Base-by-base conservation (phyloP, 2,888 invertebrate genomes). In the Tineola bisselliella region DNA sequence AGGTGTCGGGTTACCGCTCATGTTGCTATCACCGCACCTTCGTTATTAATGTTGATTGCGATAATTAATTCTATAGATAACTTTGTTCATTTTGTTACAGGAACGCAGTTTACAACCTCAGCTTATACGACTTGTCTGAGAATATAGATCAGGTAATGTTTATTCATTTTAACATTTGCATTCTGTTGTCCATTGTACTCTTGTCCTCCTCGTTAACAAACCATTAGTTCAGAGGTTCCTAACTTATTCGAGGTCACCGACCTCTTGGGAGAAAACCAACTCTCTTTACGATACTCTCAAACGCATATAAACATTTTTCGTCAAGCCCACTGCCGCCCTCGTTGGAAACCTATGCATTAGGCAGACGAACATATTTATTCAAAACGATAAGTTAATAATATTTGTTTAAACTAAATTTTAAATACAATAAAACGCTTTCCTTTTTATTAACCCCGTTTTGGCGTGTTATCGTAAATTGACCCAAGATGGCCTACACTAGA, bases 101-200 rank as follows among this genome's bases (percentile, higher is more conserved):
- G 82, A 96, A 97, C 84, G 91, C 92, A 69, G 91, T 97, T 68
- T 96, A 95, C 89, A 97, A 97, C 84, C 91, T 97, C 77, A 96
- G 95, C 77, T 88, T 96, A 68, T 90, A 90, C 76, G 94, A 95
- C 74, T 90, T 97, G 73, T 90, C 91, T 68, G 95, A 96, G 87
- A 89, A 90, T 71, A 86, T 89, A 65, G 91, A 92, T 70, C 90
- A 92, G 91, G 93, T 92, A 84, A 79, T 72, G 64, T 65, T 65
- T 65, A 65, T 68, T 65, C 52, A 52, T 10, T 18, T 6, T 52
- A 52, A 18, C 12, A 18, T 19, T 54, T 25, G 25, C 25, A 25
- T 25, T 25, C 2, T 25, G 25, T 25, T 25, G n/a, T n/a, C n/a
- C n/a, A n/a, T n/a, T n/a, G n/a, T n/a, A n/a, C n/a, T n/a, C n/a